Base-by-base conservation (phyloP, 1,140 invertebrate species). In the Euborellia annulipes region DNA sequence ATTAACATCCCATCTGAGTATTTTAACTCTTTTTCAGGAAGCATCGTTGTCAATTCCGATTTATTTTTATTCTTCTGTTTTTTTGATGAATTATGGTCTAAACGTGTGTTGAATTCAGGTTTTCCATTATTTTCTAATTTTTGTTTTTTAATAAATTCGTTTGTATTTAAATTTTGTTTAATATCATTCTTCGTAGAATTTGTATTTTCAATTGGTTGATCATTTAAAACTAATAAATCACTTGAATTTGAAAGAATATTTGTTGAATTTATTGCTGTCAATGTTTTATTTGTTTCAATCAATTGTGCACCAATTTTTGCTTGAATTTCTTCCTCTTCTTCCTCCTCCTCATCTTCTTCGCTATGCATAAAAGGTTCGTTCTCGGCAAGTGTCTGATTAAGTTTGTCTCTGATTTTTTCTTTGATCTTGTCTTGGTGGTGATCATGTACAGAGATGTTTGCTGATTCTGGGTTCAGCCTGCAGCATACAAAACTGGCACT, bases 401-500 rank as follows among this genome's bases (percentile, higher is more conserved):
- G 23, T 19, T 34, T 45, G 3, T 44, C 34, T 7, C 46, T n/a
- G 7, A 23, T 23, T 30, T 16, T 17, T 18, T 36, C 40, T 11
- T 20, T 32, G 23, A 45, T 42, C 9, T 30, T 32, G n/a, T 44
- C 16, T 14, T 32, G 21, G 32, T 23, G 34, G n/a, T 45, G 30
- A 17, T 45, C 36, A 7, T 37, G 44, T 13, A n/a, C 34, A 14
- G 34, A 41, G 13, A 22, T 18, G 16, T 32, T 40, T 4, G 51
- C 20, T 16, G 22, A 27, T 32, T 20, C 49, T 11, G 19, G 19
- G 17, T 46, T 58, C 21, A 55, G 57, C 36, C 57, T 49, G 47
- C 66, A 68, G 49, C 66, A 68, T 13, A 60, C 54, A 45, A 68
- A 68, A 43, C 58, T 53, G 0, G 62, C 62, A 36, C 57, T 52